Base-by-base conservation (phyloP, 2,797 vertebrate genomes). In the Brachyrhaphis roseni region DNA sequence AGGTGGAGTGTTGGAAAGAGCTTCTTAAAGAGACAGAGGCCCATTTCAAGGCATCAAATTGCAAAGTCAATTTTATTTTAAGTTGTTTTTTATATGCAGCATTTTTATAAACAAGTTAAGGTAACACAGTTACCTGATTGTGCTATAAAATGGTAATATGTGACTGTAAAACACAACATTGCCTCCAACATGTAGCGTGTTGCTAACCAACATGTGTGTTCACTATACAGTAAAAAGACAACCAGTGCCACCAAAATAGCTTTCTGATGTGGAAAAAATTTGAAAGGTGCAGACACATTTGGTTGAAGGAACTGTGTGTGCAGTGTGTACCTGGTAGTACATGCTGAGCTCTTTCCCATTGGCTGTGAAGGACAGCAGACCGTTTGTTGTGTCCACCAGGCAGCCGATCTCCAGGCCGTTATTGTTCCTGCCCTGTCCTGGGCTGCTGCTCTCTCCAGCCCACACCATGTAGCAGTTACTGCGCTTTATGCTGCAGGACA, bases 381-480 rank as follows among this genome's bases (percentile, higher is more conserved):
- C 97, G 0, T 94, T 98, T 49, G 97, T 96, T 1, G 96, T 96
- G 66, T 99, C 98, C 26, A 99, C 94, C 87, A 97, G 92, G 73
- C 98, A 99, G 74, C 98, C 97, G 0, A 99, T 99, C 93, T 99
- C 98, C 87, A 99, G 89, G 4, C 98, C 98, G 1, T 96, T 98
- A 86, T 97, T 99, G 91, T 96, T 98, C 49, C 98, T 97, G 15
- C 97, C 96, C 93, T 98, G 97, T 31, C 96, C 96, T 0, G 98
- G 97, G 93, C 96, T 98, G 93, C 95, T 96, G 93, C 95, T 97
- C 89, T 99, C 98, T 86, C 98, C 98, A 3, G 97, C 98, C 93
- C 98, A 98, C 86, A 99, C 97, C 97, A 99, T 98, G 90, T 98
- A 99, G 93, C 98, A 99, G 95, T 98, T 99, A 95, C 98, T 98